These are phyloP conservation scores for Anguilla rostrata DNA, from an alignment of 2,113 vertebrate species.

Conservation along the genomic window DNA sequence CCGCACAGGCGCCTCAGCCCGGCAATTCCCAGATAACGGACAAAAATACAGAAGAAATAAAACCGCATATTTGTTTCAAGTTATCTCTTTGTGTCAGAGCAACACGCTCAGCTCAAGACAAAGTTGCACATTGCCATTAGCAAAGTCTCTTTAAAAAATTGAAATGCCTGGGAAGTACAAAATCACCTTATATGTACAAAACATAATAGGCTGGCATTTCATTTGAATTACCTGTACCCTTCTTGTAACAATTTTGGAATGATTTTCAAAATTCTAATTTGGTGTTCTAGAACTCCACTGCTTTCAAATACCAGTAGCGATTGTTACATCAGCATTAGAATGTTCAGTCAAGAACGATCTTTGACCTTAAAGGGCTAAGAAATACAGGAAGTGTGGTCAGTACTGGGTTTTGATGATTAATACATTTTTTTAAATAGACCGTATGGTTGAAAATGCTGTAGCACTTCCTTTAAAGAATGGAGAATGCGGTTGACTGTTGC, in stretches of 20 bases:
- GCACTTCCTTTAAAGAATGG: neutral
- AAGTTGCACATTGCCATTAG: neutral
- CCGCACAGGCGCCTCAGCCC: neutral
- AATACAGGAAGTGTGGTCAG: too few relatives aligned
- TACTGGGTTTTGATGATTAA: neutral
- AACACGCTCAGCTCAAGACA: neutral
- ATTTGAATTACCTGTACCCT: neutral
- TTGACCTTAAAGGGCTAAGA: too few relatives aligned
- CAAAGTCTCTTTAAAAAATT: neutral
- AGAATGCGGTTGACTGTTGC: neutral
- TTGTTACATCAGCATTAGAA: too few relatives aligned
- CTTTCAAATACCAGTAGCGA: too few relatives aligned
- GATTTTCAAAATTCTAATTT: too few relatives aligned
- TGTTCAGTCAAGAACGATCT: too few relatives aligned
- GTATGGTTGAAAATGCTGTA: neutral
- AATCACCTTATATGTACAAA: conserved; percentile 28
- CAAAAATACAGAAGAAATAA: too few relatives aligned
- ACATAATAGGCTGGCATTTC: conserved; percentile 16
- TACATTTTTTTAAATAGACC: neutral
- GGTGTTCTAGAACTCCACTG: too few relatives aligned
- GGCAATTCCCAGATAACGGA: conserved; percentile 5
- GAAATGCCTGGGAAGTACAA: neutral
- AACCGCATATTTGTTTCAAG: conserved; percentile 1
- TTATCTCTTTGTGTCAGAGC: conserved; percentile 33
- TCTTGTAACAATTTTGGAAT: too few relatives aligned